Conservation (phyloP, 2,888 invertebrate species). For the Homarus gammarus region DNA sequence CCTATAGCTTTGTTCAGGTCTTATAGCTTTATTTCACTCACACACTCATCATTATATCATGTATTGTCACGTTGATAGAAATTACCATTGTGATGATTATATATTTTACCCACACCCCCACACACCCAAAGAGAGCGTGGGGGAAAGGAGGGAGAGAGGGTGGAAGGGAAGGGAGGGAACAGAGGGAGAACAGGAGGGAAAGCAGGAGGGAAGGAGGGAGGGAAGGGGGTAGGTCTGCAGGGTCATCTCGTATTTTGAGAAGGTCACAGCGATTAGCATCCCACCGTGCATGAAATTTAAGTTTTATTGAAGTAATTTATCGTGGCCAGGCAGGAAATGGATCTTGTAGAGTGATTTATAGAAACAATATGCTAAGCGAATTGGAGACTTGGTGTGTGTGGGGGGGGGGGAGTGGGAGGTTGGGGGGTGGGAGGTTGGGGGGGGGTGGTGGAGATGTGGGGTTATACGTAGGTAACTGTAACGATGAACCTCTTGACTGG, state of each 20-base stretch:
- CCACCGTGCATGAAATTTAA: slow-evolving; percentile 52
- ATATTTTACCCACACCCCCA: no score
- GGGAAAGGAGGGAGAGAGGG: background rate
- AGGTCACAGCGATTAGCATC: slow-evolving; percentile 35
- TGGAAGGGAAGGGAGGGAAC: background rate
- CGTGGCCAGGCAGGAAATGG: slow-evolving; percentile 3
- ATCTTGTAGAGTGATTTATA: slow-evolving; percentile 20
- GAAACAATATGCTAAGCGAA: slow-evolving; percentile 21
- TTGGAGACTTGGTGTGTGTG: slow-evolving; percentile 13
- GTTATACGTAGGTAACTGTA: no score
- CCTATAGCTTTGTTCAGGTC: no score
- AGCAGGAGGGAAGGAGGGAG: background rate
- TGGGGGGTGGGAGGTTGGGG: background rate
- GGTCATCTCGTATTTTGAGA: background rate
- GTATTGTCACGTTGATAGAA: no score
- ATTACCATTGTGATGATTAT: no score
- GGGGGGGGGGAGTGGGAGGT: background rate
- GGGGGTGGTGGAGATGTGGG: no score
- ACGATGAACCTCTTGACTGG: no score
- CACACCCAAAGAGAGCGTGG: no score
- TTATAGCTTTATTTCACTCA: no score
- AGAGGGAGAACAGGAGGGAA: background rate
- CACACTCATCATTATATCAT: no score
- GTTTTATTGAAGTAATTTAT: slow-evolving; percentile 47
- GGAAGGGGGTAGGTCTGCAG: background rate